Base-by-base conservation (phyloP, 2,888 invertebrate species). In the Fragum whitleyi region DNA sequence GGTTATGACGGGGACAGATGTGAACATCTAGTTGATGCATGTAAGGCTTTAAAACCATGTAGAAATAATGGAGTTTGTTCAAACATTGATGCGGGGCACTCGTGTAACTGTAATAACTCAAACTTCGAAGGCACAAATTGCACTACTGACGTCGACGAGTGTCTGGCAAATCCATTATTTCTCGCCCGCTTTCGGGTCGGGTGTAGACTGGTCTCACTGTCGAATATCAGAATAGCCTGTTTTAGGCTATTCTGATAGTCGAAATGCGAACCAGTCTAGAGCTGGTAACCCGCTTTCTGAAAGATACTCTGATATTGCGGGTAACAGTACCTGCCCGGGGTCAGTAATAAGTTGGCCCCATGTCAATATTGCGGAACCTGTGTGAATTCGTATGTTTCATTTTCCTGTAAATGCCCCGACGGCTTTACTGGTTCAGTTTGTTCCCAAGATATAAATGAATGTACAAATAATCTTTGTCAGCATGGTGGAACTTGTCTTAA, bases 401-500 rank as follows among this genome's bases (percentile, higher is more conserved):
- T 36, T 23, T 26, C 26, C 7, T 72, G 71, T 59, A 23, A 36
- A 21, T 72, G 71, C 21, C 11, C 42, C 42, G 16, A 42, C 42
- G 16, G n/a, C n/a, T n/a, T n/a, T n/a, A n/a, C n/a, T 16, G 42
- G 16, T 42, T 7, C 11, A 42, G 11, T 26, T 28, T n/a, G n/a
- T n/a, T n/a, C n/a, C 39, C 26, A 11, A 1, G 74, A 74, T 36
- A 23, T 16, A 21, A n/a, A 74, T 55, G 74, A 74, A 26, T 74
- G 74, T 55, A 19, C 42, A 9, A 19, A 29, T 3, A 28, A 53
- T 16, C 3, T 65, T 7, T 67, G 67, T 36, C 21, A 67, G 36
- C 65, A 74, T 67, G 75, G n/a, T n/a, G n/a, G 74, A n/a, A 39
- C 57, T 5, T 75, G 75, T 39, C 7, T 68, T 1, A 75, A 75